These are phyloP conservation scores for Emesis russula DNA, from an alignment of 2,888 invertebrate genomes.

Conservation along the genomic window DNA sequence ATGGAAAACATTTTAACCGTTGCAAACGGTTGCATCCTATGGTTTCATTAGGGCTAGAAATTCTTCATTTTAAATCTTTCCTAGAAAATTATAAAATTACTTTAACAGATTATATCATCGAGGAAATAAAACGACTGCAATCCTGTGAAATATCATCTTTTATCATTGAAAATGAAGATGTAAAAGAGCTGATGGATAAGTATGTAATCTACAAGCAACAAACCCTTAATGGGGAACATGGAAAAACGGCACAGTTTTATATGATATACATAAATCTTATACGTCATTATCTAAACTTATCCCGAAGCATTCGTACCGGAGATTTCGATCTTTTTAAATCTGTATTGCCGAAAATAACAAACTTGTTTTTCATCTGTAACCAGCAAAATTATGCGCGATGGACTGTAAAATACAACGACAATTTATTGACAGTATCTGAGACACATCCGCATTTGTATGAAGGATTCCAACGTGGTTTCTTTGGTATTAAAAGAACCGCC, in stretches of 20 bases:
- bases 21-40: constrained; percentile 84
- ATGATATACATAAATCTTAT: background rate
- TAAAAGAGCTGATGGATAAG: constrained; percentile 54
- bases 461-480: constrained; percentile 67
- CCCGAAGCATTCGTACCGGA: constrained; percentile 65
- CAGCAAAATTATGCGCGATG: constrained; percentile 85
- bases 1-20: constrained; percentile 89
- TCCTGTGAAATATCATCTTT: constrained; percentile 37
- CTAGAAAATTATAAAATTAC: too few relatives aligned
- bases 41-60: constrained; percentile 59
- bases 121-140: constrained; percentile 52
- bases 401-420: constrained; percentile 71
- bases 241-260: constrained; percentile 56
- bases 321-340: constrained; percentile 59
- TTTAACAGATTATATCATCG: constrained; percentile 47
- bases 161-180: constrained; percentile 53
- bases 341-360: constrained; percentile 70
- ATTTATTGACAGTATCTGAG: constrained; percentile 70
- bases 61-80: constrained; percentile 60
- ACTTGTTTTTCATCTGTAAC: constrained; percentile 78
- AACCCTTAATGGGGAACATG: constrained; percentile 52
- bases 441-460: constrained; percentile 73
- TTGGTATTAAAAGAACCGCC: constrained; percentile 80
- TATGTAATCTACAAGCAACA: constrained; percentile 53
- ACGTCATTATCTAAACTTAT: background rate